These are phyloP conservation scores for Agriopis marginaria DNA, from an alignment of 2,888 invertebrate genomes.

Conservation along the genomic window DNA sequence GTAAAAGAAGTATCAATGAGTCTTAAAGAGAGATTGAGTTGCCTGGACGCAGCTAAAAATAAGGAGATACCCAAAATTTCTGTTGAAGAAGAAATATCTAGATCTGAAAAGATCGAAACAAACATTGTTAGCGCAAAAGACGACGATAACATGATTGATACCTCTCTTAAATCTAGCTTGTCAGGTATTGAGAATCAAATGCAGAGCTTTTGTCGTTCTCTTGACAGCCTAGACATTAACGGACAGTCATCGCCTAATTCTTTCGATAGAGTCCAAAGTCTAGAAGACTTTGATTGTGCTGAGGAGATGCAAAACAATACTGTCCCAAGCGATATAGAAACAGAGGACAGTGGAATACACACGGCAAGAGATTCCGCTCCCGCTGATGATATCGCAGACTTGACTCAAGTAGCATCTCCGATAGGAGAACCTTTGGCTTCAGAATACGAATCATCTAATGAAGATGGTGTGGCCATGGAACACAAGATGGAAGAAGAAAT, in stretches of 20 bases:
- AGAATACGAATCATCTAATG: slow-evolving; percentile 81
- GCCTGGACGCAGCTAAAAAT: slow-evolving; percentile 81
- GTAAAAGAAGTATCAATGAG: slow-evolving; percentile 83
- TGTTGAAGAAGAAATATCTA: slow-evolving; percentile 68
- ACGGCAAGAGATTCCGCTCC: slow-evolving; percentile 92
- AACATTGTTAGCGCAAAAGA: slow-evolving; percentile 63
- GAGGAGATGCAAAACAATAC: slow-evolving; percentile 87
- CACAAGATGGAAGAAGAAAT: slow-evolving; percentile 67
- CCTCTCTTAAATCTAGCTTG: slow-evolving; percentile 71
- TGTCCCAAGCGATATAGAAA: slow-evolving; percentile 88
- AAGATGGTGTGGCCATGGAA: slow-evolving; percentile 68
- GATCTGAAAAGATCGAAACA: slow-evolving; percentile 63
- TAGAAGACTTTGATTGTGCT: slow-evolving; percentile 88
- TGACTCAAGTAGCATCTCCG: slow-evolving; percentile 80
- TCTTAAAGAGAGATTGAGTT: slow-evolving; percentile 83
- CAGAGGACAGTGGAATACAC: slow-evolving; percentile 93
- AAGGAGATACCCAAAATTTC: slow-evolving; percentile 81
- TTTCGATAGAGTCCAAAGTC: slow-evolving; percentile 88
- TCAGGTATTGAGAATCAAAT: slow-evolving; percentile 85
- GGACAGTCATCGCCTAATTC: slow-evolving; percentile 83
- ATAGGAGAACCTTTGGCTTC: slow-evolving; percentile 78
- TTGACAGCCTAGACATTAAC: slow-evolving; percentile 88
- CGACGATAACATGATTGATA: slow-evolving; percentile 57
- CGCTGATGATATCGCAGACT: slow-evolving; percentile 90
- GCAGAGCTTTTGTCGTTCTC: slow-evolving; percentile 88